Base-by-base conservation (phyloP, 2,888 invertebrate genomes). In the Drosophila infuscata region DNA sequence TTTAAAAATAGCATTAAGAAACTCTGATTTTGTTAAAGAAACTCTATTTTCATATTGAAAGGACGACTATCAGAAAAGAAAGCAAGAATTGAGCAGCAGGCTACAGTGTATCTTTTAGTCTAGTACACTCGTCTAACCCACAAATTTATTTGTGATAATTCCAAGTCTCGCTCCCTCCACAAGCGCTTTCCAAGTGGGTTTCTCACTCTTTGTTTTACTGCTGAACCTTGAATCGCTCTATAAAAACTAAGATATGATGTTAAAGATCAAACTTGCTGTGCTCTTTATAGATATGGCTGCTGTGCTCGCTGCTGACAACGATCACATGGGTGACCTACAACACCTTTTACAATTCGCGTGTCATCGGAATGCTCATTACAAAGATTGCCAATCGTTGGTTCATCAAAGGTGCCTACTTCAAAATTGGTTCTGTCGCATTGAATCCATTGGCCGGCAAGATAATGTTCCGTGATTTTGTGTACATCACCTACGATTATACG, bases 401-500 rank as follows among this genome's bases (percentile, higher is more conserved):
- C 91, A 96, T 97, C 84, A 95, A 95, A 92, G 96, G 96, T 93
- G 98, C 98, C 74, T 97, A 97, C 93, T 96, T 98, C 85, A 97
- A 97, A 94, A 96, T 99, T 92, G 98, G 99, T 66, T 99, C 99
- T 5, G 96, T 99, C 90, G 98, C 98, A 7, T 94, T 99, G 63
- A 98, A 98, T 93, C 97, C 98, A n/a, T 94, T 99, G 76, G 98
- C 99, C 63, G 99, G 99, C 4, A 99, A 99, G 94, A 96, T 99
- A 62, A 99, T 99, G 99, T 99, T 99, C 93, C 95, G 98, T 68
- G 98, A 99, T 94, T 96, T 99, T 83, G 96, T 97, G 63, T 98
- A 97, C 91, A 97, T 98, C 72, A 98, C 97, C 76, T 97, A 97
- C 91, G 99, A 99, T 94, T 98, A 97, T 93, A 97, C 98, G 38